Evolutionary conservation across 2,113 vertebrate species (phyloP).

Genomic region (Junco hyemalis): DNA sequence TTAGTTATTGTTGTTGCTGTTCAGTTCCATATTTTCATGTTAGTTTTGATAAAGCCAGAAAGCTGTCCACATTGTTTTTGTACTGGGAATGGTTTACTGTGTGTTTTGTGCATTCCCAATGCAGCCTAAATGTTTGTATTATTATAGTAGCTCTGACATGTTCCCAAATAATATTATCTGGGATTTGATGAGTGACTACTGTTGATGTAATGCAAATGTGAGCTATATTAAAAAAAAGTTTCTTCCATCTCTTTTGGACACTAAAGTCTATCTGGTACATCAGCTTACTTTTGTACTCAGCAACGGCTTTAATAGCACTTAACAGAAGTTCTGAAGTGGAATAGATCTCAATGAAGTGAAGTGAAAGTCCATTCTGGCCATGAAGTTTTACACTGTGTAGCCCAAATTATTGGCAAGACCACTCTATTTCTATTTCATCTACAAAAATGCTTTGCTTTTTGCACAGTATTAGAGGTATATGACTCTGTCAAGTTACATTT

Average conservation of each 20-base stretch:
- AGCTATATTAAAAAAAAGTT: background rate
- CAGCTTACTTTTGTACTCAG: background rate
- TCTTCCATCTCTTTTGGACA: background rate
- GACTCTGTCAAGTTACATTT: background rate
- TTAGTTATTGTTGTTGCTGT: background rate
- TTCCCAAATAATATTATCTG: constrained; percentile 37
- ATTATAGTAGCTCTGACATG: constrained; percentile 10
- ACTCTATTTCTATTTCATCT: background rate
- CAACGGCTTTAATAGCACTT: background rate
- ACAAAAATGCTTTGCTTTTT: background rate
- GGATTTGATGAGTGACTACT: constrained; percentile 20
- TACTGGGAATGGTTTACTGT: background rate
- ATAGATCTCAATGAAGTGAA: background rate
- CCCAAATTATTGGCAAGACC: background rate
- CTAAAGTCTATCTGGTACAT: background rate
- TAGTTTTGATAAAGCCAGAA: constrained; percentile 5
- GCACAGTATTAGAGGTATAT: background rate
- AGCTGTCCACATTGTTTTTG: background rate
- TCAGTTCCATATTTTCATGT: background rate
- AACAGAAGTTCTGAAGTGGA: background rate
- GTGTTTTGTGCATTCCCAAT: constrained; percentile 3
- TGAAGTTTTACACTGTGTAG: background rate
- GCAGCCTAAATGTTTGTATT: background rate
- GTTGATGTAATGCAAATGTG: background rate
- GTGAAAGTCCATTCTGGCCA: background rate